Conservation (phyloP, 2,888 invertebrate species). For the Selenia dentaria region DNA sequence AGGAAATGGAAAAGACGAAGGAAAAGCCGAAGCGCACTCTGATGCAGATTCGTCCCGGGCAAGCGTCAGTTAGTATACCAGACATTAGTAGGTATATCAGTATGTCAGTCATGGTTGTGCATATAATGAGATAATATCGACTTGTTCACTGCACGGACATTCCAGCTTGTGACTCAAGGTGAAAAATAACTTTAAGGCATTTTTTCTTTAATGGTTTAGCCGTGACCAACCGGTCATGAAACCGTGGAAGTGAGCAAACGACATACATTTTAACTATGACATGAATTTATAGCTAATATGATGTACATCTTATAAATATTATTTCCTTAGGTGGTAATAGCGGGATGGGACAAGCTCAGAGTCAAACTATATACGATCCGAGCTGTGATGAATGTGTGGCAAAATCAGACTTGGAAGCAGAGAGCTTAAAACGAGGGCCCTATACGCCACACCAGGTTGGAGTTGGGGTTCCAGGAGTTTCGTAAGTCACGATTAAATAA, state of each 20-base stretch:
- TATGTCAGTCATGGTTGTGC: neutral
- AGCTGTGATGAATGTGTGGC: constrained; percentile 88
- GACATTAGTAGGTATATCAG: neutral
- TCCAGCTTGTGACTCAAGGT: no score
- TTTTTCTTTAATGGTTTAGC: no score
- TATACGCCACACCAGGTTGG: constrained; percentile 26
- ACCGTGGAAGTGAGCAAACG: no score
- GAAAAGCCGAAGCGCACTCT: constrained; percentile 93
- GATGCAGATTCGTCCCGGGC: constrained; percentile 88
- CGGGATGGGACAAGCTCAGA: constrained; percentile 96
- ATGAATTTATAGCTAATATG: no score
- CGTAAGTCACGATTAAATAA: constrained; percentile 29
- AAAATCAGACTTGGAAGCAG: constrained; percentile 46
- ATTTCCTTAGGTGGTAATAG: constrained; percentile 90
- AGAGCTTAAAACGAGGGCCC: constrained; percentile 44
- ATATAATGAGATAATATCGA: constrained; percentile 1
- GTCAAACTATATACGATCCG: constrained; percentile 89
- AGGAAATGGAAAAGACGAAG: constrained; percentile 85
- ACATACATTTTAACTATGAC: no score
- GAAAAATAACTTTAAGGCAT: no score
- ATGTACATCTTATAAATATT: no score
- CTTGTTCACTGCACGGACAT: no score
- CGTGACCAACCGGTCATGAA: no score
- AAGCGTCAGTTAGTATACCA: constrained; percentile 87
- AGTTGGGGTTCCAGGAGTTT: constrained; percentile 20